Base-by-base conservation (phyloP, 2,888 invertebrate species). In the Meganola albula region DNA sequence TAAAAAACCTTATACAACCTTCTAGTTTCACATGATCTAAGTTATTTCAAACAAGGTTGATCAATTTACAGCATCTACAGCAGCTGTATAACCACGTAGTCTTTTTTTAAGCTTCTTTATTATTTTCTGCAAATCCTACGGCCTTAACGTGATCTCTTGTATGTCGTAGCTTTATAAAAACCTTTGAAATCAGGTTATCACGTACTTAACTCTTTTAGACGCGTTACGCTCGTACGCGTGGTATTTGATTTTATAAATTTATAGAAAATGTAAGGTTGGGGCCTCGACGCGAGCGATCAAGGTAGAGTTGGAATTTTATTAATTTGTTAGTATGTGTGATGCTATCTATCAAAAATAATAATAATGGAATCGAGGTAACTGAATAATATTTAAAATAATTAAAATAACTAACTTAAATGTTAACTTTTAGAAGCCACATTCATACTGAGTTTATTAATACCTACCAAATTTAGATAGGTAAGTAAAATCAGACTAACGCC, bases 171-270 rank as follows among this genome's bases (percentile, higher is more conserved):
- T 24, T 16, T 16, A 5, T 4, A 35, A 48, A 50, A 57, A 45
- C 38, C 37, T 35, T 10, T 18, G 31, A 35, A 58, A 53, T 33
- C 48, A 58, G 58, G 58, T 58, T 58, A 58, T 51, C 53, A 56
- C 55, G 56, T 55, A 53, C 42, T n/a, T n/a, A n/a, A n/a, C 41
- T 50, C 44, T 50, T 46, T 43, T 36, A n/a, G 27, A 41, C 43
- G 50, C 43, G 58, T 61, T 55, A 69, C 63, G 68, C 62, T 62
- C 59, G 63, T 59, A 65, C 53, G 57, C 37, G 31, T 52, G 37
- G 38, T 41, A 36, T 28, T 32, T 22, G 31, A 41, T 39, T 45
- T 50, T 35, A 39, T 44, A 47, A 45, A 53, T 23, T 34, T 47
- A 44, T 42, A 34, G 24, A 37, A 40, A 46, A 44, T 35, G 24